Conservation (phyloP, 2,797 vertebrate genomes). For the Rhinophrynus dorsalis region DNA sequence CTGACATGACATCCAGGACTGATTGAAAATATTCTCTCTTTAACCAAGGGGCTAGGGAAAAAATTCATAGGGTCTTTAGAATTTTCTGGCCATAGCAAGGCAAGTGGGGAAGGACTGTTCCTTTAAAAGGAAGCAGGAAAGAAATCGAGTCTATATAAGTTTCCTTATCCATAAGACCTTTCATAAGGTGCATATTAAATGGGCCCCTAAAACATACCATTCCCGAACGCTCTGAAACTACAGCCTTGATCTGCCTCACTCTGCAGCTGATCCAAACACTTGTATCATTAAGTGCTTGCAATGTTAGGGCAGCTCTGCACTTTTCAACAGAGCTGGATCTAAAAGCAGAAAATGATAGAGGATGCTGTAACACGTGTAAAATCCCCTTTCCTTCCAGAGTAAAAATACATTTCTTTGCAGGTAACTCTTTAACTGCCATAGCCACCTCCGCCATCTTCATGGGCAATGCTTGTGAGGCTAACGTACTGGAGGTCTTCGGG, state of each 20-base stretch:
- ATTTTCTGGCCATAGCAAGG: too few species aligned
- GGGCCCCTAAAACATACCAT: conserved; percentile 16
- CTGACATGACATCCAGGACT: too few species aligned
- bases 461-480: too few species aligned
- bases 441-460: too few species aligned
- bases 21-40: too few species aligned
- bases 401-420: conserved; percentile 16
- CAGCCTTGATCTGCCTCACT: conserved; percentile 11
- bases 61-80: too few species aligned
- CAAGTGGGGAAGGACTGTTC: too few species aligned
- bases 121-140: too few species aligned
- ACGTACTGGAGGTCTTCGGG: too few species aligned
- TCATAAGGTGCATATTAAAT: conserved; percentile 23
- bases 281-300: conserved; percentile 38
- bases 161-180: background rate
- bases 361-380: conserved; percentile 25
- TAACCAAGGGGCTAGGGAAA: too few species aligned
- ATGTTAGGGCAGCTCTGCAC: conserved; percentile 28
- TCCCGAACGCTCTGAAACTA: conserved; percentile 19
- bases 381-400: conserved; percentile 19
- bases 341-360: conserved; percentile 50
- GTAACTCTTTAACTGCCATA: conserved; percentile 8
- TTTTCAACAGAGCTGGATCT: conserved; percentile 39
- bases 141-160: background rate
- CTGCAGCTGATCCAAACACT: conserved; percentile 36